Base-by-base conservation (phyloP, 1,140 invertebrate genomes). In the Melipona quadrifasciata region DNA sequence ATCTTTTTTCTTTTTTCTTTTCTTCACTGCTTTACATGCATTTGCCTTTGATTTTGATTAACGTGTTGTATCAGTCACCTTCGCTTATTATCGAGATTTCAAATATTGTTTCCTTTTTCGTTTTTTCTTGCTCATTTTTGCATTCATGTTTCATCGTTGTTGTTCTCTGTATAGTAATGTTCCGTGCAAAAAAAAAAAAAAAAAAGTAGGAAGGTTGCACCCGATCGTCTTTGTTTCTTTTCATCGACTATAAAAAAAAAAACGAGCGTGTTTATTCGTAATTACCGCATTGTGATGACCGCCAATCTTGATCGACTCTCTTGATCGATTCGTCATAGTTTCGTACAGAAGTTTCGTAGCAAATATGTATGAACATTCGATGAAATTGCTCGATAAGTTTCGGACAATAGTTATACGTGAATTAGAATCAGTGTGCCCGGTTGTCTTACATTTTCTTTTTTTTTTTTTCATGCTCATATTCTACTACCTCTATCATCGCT, bases 41-140 rank as follows among this genome's bases (percentile, higher is more conserved):
- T 89, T 91, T 91, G 91, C 90, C 91, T 92, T 91, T 90, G 87
- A 91, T 83, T 88, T 86, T 86, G 39, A 87, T 82, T 87, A n/a
- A 19, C 17, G 64, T 11, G 34, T 57, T 27, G n/a, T 24, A 83
- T 74, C 39, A 17, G 34, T 27, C 34, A 31, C 34, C 24, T 47
- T 55, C 31, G 24, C 61, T 58, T 31, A 16, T 61, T 51, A 64
- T 71, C 55, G 11, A 80, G 24, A 70, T n/a, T 79, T 27, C 1
- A 16, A 55, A 71, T 27, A 64, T 51, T 39, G 24, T 76, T 76
- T 76, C 16, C 21, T 75, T 47, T 61, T 24, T 65, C 55, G 24
- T 51, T 75, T 58, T 39, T 24, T 53, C 10, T 53, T 74, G 55
- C 6, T 51, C 51, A 14, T 21, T 34, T 31, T 51, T n/a, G 14